phyloP scores from a whole-genome alignment of 2,113 vertebrate species.

The Oncorhynchus keta region DNA sequence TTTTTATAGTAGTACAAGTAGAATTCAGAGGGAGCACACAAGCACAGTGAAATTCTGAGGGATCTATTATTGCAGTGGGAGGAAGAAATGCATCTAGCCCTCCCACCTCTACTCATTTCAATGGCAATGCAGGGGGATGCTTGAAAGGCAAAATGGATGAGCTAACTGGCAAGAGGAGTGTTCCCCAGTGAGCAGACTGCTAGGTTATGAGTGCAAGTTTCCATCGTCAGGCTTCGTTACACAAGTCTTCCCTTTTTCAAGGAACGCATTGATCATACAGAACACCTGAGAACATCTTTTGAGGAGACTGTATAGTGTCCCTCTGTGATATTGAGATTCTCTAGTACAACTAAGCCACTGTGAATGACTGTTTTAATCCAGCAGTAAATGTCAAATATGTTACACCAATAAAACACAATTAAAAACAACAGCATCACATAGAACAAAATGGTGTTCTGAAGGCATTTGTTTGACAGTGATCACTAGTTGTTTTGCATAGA shows the following conservation, averaged over 20 bases:
- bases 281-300: conserved; percentile 25
- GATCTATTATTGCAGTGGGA: neutral
- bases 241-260: conserved; percentile 34
- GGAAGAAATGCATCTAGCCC: conserved; percentile 14
- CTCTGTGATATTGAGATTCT: conserved; percentile 11
- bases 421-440: no score
- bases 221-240: conserved; percentile 29
- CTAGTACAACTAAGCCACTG: neutral
- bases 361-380: neutral
- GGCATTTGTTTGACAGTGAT: no score
- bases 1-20: neutral
- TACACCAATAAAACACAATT: no score
- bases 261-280: conserved; percentile 32
- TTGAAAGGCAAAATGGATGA: conserved; percentile 25
- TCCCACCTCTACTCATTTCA: conserved; percentile 19
- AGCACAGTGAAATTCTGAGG: conserved; percentile 11
- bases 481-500: no score
- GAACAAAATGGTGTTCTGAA: no score
- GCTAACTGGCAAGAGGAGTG: conserved; percentile 3
- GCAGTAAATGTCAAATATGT: neutral
- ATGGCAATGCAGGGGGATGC: neutral
- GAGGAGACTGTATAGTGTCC: conserved; percentile 26
- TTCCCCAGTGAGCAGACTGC: conserved; percentile 2
- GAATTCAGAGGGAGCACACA: neutral
- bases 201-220: conserved; percentile 6